A percentile compares a stretch with the other conserved stretches of the same genome.
Evolutionary conservation across 2,113 vertebrate genomes (phyloP).

Genomic region (Rhizomys pruinosus): DNA sequence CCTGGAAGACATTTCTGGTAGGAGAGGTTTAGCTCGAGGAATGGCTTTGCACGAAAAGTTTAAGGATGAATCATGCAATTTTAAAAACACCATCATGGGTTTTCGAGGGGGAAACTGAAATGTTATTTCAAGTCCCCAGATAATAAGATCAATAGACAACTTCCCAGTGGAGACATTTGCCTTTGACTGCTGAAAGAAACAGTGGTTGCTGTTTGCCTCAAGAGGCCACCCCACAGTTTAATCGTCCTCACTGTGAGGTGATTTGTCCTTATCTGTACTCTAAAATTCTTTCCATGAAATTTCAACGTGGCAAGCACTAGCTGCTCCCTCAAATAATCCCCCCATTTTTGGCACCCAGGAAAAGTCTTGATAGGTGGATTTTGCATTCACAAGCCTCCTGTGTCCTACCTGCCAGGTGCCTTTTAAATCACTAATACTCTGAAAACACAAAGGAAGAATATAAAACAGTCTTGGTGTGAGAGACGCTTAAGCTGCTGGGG

Average conservation of each 20-base stretch:
- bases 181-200: constrained; percentile 62
- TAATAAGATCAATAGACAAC: constrained; percentile 73
- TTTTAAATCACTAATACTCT: constrained; percentile 42
- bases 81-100: constrained; percentile 50
- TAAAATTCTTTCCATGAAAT: constrained; percentile 42
- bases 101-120: constrained; percentile 70
- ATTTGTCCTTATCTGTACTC: constrained; percentile 58
- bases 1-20: constrained; percentile 6
- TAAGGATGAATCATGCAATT: constrained; percentile 57
- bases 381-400: background rate
- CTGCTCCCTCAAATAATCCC: background rate
- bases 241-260: background rate
- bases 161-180: constrained; percentile 66
- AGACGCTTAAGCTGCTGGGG: background rate
- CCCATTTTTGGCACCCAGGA: background rate
- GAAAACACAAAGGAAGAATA: constrained; percentile 38
- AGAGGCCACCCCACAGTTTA: constrained; percentile 40
- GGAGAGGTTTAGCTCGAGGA: constrained; percentile 29
- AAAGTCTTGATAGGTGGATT: background rate
- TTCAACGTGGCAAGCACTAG: constrained; percentile 49
- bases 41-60: constrained; percentile 25
- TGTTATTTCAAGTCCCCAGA: constrained; percentile 66
- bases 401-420: background rate
- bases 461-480: constrained; percentile 5
- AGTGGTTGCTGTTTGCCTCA: constrained; percentile 27